A percentile compares a stretch with the other conserved stretches of the same genome.
These are phyloP conservation scores for Drosophila buzzatii DNA, from an alignment of 2,888 invertebrate genomes.

Conservation along the genomic window DNA sequence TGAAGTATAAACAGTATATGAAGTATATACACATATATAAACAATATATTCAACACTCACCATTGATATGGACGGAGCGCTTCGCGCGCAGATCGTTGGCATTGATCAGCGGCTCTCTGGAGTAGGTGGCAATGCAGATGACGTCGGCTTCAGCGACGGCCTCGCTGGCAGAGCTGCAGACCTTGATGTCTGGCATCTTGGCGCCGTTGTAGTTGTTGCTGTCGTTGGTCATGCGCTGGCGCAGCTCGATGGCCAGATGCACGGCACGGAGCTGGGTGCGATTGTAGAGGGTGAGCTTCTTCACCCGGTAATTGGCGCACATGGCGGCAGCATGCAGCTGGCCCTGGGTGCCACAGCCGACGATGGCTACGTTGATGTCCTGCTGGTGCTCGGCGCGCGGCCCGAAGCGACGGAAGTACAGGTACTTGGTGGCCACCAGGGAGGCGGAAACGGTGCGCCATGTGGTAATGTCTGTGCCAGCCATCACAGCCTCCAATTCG, in stretches of 20 bases:
- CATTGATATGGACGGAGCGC: constrained; percentile 87
- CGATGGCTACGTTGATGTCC: constrained; percentile 82
- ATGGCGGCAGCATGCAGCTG: constrained; percentile 86
- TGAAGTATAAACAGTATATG: too few species aligned
- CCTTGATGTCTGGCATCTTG: constrained; percentile 13
- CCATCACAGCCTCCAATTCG: constrained; percentile 85
- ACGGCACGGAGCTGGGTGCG: constrained; percentile 83
- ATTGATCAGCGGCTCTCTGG: constrained; percentile 86
- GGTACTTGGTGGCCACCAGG: constrained; percentile 86
- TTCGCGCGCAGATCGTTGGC: constrained; percentile 86
- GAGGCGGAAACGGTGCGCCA: constrained; percentile 88
- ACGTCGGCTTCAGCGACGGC: constrained; percentile 88
- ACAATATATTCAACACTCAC: constrained; percentile 60
- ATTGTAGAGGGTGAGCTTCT: constrained; percentile 87
- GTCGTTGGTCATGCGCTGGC: not conserved
- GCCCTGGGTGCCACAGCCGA: constrained; percentile 87
- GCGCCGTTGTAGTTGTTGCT: not conserved
- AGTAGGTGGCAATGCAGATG: constrained; percentile 87
- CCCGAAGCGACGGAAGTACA: constrained; percentile 82
- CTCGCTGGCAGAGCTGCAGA: constrained; percentile 78
- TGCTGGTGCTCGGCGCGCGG: constrained; percentile 26
- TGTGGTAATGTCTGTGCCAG: constrained; percentile 86
- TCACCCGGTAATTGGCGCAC: constrained; percentile 85
- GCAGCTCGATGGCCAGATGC: constrained; percentile 81
- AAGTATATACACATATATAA: too few species aligned